A percentile compares a stretch with the other conserved stretches of the same genome.
Evolutionary conservation across 2,888 invertebrate genomes (phyloP).

Genomic region (Cactoblastis cactorum): DNA sequence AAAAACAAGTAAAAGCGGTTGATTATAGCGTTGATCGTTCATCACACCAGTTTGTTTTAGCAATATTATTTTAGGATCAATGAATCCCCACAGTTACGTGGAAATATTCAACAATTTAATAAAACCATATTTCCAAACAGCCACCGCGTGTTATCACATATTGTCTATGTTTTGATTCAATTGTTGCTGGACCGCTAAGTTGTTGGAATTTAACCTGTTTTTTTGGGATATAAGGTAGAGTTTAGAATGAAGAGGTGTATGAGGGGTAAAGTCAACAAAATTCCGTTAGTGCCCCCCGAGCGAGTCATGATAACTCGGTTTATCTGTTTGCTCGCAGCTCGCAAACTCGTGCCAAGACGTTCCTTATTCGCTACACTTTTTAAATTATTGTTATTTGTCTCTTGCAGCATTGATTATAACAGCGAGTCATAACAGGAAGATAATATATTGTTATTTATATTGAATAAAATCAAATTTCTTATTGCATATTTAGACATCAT

Average conservation of each 20-base stretch:
- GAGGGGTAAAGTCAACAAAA: conserved; percentile 10
- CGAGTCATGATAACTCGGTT: conserved; percentile 28
- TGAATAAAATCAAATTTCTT: no score
- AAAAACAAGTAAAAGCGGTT: not conserved
- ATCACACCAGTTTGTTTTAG: not conserved
- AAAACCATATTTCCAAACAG: not conserved
- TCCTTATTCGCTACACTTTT: not conserved
- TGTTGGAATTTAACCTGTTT: not conserved
- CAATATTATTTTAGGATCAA: conserved; percentile 6
- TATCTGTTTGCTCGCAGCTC: conserved; percentile 26
- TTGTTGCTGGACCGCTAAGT: not conserved
- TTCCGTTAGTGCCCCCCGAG: conserved; percentile 14
- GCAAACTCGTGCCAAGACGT: conserved; percentile 6
- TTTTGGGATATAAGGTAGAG: not conserved
- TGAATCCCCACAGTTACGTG: not conserved
- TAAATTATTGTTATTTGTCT: no score
- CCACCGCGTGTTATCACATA: conserved; percentile 8
- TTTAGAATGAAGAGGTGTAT: not conserved
- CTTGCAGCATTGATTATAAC: no score
- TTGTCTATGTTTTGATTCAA: conserved; percentile 13
- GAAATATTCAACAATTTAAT: not conserved
- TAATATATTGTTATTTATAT: no score
- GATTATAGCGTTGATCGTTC: not conserved
- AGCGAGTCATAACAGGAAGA: no score
- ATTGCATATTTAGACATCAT: no score